These are phyloP conservation scores for Diorhabda sublineata DNA, from an alignment of 1,140 invertebrate species.

Conservation along the genomic window DNA sequence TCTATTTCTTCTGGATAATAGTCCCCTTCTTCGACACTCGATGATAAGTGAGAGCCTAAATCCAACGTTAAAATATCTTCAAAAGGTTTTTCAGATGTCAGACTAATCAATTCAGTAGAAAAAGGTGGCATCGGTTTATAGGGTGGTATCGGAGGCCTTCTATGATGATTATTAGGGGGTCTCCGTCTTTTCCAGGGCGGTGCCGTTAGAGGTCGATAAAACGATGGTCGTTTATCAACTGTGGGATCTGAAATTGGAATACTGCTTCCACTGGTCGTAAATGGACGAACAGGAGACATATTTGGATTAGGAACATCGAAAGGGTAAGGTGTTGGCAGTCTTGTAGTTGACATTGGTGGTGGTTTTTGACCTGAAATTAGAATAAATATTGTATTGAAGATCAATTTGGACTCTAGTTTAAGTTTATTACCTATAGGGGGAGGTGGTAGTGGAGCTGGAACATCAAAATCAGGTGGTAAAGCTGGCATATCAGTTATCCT, in stretches of 20 bases:
- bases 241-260: conserved; percentile 72
- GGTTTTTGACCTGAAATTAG: conserved; percentile 43
- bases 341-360: conserved; percentile 50
- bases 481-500: conserved; percentile 70
- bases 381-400: not conserved
- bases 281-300: conserved; percentile 52
- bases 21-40: conserved; percentile 15
- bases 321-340: conserved; percentile 61
- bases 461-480: conserved; percentile 65
- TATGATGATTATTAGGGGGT: conserved; percentile 37
- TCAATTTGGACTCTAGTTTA: conserved; percentile 26
- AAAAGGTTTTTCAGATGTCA: conserved; percentile 40
- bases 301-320: conserved; percentile 51
- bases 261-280: conserved; percentile 51
- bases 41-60: conserved; percentile 38
- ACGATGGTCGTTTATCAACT: conserved; percentile 51
- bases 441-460: conserved; percentile 51
- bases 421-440: conserved; percentile 42
- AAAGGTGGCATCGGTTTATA: conserved; percentile 53
- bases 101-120: conserved; percentile 37
- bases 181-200: conserved; percentile 58
- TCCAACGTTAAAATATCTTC: conserved; percentile 44
- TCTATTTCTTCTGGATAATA: conserved; percentile 11
- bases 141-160: conserved; percentile 48
- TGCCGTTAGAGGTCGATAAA: conserved; percentile 52